Evolutionary conservation across 1,140 invertebrate species (phyloP).

Genomic region (Dendrolimus kikuchii): DNA sequence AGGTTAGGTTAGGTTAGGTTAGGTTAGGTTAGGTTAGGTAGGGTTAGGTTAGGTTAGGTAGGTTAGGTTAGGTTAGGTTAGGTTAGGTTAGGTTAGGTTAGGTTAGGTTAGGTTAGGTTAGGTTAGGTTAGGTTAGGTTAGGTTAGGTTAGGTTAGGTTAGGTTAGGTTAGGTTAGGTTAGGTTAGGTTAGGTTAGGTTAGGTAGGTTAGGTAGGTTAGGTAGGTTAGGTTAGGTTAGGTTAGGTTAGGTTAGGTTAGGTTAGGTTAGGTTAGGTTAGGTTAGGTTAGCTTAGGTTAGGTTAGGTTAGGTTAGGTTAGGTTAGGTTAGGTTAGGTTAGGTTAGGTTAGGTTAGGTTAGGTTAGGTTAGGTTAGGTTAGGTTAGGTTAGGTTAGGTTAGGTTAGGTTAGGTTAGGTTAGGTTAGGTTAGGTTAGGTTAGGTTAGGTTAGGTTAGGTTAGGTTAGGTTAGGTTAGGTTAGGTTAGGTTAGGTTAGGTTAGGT

Average conservation of each 20-base stretch:
- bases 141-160: constrained; percentile 7
- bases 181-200: constrained; percentile 1
- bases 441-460: constrained; percentile 18
- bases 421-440: constrained; percentile 21
- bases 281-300: constrained; percentile 9
- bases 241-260: constrained; percentile 1
- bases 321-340: constrained; percentile 14
- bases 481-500: constrained; percentile 1
- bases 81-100: constrained; percentile 18
- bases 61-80: constrained; percentile 18
- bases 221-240: constrained; percentile 1
- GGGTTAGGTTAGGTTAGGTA: constrained; percentile 14
- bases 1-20: constrained; percentile 19
- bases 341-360: constrained; percentile 12
- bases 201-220: no score
- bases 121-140: constrained; percentile 8
- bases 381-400: constrained; percentile 9
- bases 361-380: constrained; percentile 16
- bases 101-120: constrained; percentile 13
- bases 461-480: constrained; percentile 9
- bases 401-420: constrained; percentile 21
- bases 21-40: constrained; percentile 13
- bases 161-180: constrained; percentile 3
- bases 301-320: constrained; percentile 6
- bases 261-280: constrained; percentile 3